Evolutionary conservation across 2,113 vertebrate species (phyloP), one percentile per base, ranked within the genome.

Genomic region (Globicephala melas): DNA sequence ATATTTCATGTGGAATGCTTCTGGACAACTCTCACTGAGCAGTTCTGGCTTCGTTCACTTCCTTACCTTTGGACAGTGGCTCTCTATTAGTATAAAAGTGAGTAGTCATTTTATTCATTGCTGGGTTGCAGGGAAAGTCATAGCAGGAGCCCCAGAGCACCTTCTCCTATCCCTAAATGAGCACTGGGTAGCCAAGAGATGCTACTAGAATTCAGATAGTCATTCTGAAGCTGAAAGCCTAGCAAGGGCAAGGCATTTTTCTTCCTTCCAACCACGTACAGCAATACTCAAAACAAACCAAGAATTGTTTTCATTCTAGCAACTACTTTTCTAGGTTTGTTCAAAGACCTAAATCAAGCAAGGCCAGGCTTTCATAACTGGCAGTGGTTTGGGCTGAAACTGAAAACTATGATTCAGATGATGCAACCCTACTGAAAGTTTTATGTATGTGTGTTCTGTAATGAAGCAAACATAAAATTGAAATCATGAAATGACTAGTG

Each of bases 351-450:
- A 44, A 79, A 10, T 31, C 38, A 65, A 82, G 60, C 13, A 44
- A 87, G 93, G 28, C 41, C 63, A 5, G 25, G 23, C 63, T 82
- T 80, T 38, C 26, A 0, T n/a, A 23, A 63, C 70, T 3, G 25
- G 38, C 44, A 14, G 28, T 33, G 91, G 85, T 96, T 94, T 55
- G 31, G 81, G 84, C 44, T 83, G 96, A 97, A 98, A 96, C 94
- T 0, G 70, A 97, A 92, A 98, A 50, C 50, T 41, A 2, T 41
- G 70, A 80, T 76, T 62, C 41, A 71, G 26, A 76, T 36, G 10
- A 73, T 14, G 36, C 38, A 31, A 33, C 21, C 23, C 47, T 20
- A 17, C 38, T 87, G 95, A 96, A 93, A 96, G 96, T 58, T 85
- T 7, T 38, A 4, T n/a, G 88, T 4, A 1, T 81, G 38, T 68